Conservation (phyloP, 2,113 vertebrate genomes). For the Gopherus flavomarginatus region DNA sequence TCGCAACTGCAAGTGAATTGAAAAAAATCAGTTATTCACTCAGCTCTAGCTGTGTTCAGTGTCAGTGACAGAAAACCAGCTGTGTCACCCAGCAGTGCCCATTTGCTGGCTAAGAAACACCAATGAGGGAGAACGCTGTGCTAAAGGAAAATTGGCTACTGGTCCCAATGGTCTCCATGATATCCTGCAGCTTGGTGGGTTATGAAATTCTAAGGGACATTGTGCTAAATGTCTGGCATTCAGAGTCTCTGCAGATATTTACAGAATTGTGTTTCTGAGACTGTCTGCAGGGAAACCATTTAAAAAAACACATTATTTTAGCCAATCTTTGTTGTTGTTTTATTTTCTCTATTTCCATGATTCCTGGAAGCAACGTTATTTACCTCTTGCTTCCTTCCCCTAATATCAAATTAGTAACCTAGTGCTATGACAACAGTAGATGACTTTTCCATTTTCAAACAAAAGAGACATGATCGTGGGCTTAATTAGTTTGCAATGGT, state of each 20-base stretch:
- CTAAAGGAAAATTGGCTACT: background rate
- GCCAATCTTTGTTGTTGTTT: background rate
- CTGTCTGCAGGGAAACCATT: background rate
- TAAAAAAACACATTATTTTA: background rate
- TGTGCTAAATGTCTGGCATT: background rate
- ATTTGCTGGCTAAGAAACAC: background rate
- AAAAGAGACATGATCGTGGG: constrained; percentile 64
- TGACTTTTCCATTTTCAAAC: constrained; percentile 65
- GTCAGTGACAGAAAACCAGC: background rate
- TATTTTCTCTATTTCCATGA: background rate
- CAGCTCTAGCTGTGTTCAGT: background rate
- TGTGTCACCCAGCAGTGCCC: background rate
- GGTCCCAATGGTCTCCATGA: background rate
- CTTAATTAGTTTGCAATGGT: constrained; percentile 76
- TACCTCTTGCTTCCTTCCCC: background rate
- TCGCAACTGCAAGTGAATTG: background rate
- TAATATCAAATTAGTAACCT: constrained; percentile 32
- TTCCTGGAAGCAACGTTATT: background rate
- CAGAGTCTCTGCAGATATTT: background rate
- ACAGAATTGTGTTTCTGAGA: background rate
- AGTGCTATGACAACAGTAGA: constrained; percentile 42
- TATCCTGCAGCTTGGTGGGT: fast-evolving
- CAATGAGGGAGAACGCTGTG: background rate
- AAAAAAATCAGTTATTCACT: background rate
- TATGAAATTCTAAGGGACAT: background rate